Evolutionary conservation across 2,888 invertebrate species (phyloP).

Genomic region (Alloscopus bannaensis): DNA sequence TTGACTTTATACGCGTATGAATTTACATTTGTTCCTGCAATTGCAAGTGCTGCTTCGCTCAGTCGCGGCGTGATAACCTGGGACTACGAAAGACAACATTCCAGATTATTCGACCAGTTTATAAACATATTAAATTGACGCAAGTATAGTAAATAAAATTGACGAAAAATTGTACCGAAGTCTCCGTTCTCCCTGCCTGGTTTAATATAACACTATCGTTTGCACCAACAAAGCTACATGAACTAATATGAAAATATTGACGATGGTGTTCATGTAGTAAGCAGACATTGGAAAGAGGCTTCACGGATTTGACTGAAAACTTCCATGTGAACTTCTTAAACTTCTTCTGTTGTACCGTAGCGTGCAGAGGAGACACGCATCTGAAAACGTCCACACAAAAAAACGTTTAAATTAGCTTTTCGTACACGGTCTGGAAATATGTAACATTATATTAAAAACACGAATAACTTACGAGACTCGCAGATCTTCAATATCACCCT

Average conservation of each 20-base stretch:
- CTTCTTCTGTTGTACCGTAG: slow-evolving; percentile 62
- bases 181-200: slow-evolving; percentile 41
- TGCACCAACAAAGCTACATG: slow-evolving; percentile 66
- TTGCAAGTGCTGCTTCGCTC: slow-evolving; percentile 62
- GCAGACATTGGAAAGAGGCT: slow-evolving; percentile 65
- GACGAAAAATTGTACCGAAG: slow-evolving; percentile 37
- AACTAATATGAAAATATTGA: slow-evolving; percentile 71
- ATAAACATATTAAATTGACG: background rate
- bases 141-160: background rate
- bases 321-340: slow-evolving; percentile 69
- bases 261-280: slow-evolving; percentile 71
- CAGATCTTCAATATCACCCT: slow-evolving; percentile 57
- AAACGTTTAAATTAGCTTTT: background rate
- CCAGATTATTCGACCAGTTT: background rate
- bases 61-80: slow-evolving; percentile 65
- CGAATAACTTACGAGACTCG: slow-evolving; percentile 64
- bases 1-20: slow-evolving; percentile 77
- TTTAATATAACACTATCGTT: slow-evolving; percentile 61
- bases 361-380: slow-evolving; percentile 62
- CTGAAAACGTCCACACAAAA: slow-evolving; percentile 40
- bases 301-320: slow-evolving; percentile 66
- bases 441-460: background rate
- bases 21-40: slow-evolving; percentile 45
- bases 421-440: background rate
- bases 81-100: slow-evolving; percentile 22